These are phyloP conservation scores for Leptinotarsa undecemlineata DNA, from an alignment of 1,140 invertebrate species.

Conservation along the genomic window DNA sequence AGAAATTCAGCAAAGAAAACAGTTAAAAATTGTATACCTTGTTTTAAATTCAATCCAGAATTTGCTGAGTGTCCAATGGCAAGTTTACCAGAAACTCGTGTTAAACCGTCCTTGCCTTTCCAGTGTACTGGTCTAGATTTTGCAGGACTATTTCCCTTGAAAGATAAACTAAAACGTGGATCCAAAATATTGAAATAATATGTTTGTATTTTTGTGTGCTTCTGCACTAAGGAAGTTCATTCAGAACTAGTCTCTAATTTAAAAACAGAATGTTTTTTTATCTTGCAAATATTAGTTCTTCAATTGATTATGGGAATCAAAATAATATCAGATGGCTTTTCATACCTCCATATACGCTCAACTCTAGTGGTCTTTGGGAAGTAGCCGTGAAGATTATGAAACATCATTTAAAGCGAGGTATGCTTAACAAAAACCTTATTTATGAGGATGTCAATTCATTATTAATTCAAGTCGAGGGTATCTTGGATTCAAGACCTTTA, in stretches of 20 bases:
- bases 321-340: too few species aligned
- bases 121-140: background rate
- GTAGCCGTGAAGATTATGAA: too few species aligned
- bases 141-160: background rate
- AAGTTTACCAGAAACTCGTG: background rate
- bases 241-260: constrained; percentile 47
- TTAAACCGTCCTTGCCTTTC: background rate
- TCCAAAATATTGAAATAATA: background rate
- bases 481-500: too few species aligned
- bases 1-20: background rate
- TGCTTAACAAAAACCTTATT: too few species aligned
- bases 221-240: constrained; percentile 42
- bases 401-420: too few species aligned
- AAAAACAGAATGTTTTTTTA: constrained; percentile 44
- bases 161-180: background rate
- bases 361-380: too few species aligned
- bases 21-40: background rate
- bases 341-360: too few species aligned
- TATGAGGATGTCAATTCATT: too few species aligned
- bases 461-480: too few species aligned
- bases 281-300: too few species aligned
- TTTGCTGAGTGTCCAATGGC: background rate
- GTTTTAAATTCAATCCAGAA: background rate
- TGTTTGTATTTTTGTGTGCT: constrained; percentile 26
- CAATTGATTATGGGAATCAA: too few species aligned